These are phyloP conservation scores for Aproaerema taeniolella DNA, from an alignment of 2,888 invertebrate species.

Conservation along the genomic window DNA sequence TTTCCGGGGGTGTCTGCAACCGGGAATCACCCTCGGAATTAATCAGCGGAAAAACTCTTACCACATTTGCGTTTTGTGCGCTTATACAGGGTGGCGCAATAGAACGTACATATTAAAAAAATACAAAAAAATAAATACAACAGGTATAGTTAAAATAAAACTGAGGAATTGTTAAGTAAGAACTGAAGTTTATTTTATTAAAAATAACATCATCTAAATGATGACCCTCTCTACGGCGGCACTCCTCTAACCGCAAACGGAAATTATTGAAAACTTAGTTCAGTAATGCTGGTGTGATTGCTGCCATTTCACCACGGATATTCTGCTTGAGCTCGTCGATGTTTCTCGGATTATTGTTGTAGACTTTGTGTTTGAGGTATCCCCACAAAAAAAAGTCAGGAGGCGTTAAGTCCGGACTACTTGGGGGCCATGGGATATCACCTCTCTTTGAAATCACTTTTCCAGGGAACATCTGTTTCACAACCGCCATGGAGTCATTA, in stretches of 20 bases:
- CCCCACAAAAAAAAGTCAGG: constrained; percentile 9
- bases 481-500: constrained; percentile 15
- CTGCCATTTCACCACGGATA: constrained; percentile 6
- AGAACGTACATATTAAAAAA: too few species aligned
- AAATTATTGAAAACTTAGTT: constrained; percentile 6
- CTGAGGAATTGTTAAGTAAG: too few species aligned
- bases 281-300: background rate
- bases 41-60: too few species aligned
- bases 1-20: too few species aligned
- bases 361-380: constrained; percentile 16
- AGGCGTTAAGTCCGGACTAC: constrained; percentile 1
- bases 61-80: too few species aligned
- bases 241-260: background rate
- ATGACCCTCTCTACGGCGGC: background rate
- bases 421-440: constrained; percentile 13
- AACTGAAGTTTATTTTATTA: constrained; percentile 2
- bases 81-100: too few species aligned
- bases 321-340: background rate
- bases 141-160: too few species aligned
- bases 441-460: constrained; percentile 13
- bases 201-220: constrained; percentile 9
- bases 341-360: constrained; percentile 14
- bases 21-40: too few species aligned
- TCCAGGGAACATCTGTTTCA: constrained; percentile 9
- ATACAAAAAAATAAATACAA: too few species aligned